Evolutionary conservation across 2,113 vertebrate species (phyloP).

Genomic region (Petromus typicus): DNA sequence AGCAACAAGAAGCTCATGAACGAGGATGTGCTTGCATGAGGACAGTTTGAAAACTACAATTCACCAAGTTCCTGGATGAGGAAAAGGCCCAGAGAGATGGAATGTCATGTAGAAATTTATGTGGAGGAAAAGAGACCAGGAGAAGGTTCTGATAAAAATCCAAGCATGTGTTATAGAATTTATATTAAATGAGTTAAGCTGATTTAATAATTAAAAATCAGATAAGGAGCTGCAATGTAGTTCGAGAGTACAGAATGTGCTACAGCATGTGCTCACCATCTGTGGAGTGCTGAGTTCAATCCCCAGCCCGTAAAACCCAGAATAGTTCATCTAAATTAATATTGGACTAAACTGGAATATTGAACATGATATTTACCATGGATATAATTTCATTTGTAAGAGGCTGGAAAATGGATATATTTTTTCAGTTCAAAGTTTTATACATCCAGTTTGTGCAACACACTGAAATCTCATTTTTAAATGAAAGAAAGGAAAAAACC

Average conservation of each 20-base stretch:
- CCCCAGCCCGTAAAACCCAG: background rate
- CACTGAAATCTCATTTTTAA: background rate
- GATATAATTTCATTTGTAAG: conserved; percentile 30
- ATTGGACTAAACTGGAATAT: background rate
- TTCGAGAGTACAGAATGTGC: background rate
- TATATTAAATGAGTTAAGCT: conserved; percentile 17
- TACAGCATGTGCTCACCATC: background rate
- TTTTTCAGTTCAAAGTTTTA: conserved; percentile 5
- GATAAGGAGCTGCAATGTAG: background rate
- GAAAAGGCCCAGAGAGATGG: background rate
- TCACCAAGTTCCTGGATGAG: background rate
- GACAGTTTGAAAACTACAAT: background rate
- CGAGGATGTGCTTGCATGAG: background rate
- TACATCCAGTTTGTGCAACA: background rate
- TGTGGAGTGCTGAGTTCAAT: too few species aligned
- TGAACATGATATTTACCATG: background rate
- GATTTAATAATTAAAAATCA: conserved; percentile 33
- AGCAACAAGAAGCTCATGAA: background rate
- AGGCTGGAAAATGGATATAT: background rate
- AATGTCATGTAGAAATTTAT: background rate
- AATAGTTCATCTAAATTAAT: background rate
- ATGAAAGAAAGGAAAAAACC: background rate
- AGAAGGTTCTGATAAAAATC: background rate
- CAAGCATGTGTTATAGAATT: background rate
- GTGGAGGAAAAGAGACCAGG: background rate